Evolutionary conservation across 2,888 invertebrate species (phyloP).

Genomic region (Nephrotoma guestfalica): DNA sequence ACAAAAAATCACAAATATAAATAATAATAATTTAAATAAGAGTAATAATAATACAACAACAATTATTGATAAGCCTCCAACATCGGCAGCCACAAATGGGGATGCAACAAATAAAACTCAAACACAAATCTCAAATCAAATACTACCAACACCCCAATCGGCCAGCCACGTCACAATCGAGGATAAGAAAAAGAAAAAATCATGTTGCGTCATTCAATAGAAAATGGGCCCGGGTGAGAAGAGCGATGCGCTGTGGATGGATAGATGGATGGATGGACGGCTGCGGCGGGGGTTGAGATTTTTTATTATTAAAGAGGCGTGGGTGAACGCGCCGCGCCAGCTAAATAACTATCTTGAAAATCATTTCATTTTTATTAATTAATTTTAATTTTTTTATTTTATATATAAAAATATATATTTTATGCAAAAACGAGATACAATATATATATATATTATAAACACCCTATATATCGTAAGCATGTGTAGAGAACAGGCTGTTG

Average conservation of each 20-base stretch:
- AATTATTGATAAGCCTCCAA: slow-evolving; percentile 35
- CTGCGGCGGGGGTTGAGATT: neutral
- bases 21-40: slow-evolving; percentile 10
- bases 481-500: neutral
- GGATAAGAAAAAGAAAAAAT: slow-evolving; percentile 87
- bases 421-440: neutral
- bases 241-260: neutral
- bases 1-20: slow-evolving; percentile 14
- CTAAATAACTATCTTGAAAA: neutral
- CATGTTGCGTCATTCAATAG: slow-evolving; percentile 86
- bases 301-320: neutral
- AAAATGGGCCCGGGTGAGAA: neutral
- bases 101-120: slow-evolving; percentile 21
- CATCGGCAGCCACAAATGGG: slow-evolving; percentile 25
- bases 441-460: neutral
- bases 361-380: neutral
- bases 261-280: neutral
- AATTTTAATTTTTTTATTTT: neutral
- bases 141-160: slow-evolving; percentile 63
- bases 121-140: slow-evolving; percentile 34
- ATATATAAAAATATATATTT: neutral
- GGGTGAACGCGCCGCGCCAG: neutral
- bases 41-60: slow-evolving; percentile 18
- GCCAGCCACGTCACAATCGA: slow-evolving; percentile 73
- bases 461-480: neutral